Conservation (phyloP, 2,888 invertebrate species). For the Apotomis turbidana region DNA sequence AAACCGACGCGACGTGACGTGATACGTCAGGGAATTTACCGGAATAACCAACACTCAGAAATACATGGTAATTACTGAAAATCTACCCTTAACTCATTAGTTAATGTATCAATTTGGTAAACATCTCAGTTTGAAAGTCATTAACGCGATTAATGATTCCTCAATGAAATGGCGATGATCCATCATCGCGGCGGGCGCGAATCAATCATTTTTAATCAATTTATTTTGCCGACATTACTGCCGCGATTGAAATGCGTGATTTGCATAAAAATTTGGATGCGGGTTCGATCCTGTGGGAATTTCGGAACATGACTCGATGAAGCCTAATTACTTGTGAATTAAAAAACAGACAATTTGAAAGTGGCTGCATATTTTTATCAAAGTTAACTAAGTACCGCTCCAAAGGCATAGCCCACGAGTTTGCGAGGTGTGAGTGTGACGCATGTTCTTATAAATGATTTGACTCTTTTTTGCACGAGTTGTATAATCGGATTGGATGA, state of each 20-base stretch:
- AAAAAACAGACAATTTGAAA: no score
- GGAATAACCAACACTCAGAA: no score
- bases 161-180: slow-evolving; percentile 46
- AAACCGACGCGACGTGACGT: no score
- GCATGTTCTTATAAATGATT: no score
- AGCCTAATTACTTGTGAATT: no score
- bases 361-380: no score
- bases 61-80: slow-evolving; percentile 6
- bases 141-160: slow-evolving; percentile 35
- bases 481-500: no score
- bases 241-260: slow-evolving; percentile 31
- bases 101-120: slow-evolving; percentile 25
- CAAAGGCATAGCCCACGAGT: no score
- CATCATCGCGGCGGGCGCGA: slow-evolving; percentile 58
- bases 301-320: slow-evolving; percentile 5
- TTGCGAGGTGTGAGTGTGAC: no score
- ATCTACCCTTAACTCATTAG: slow-evolving; percentile 24
- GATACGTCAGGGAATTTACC: no score
- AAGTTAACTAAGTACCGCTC: no score
- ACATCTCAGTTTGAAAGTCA: slow-evolving; percentile 36
- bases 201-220: slow-evolving; percentile 80
- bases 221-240: slow-evolving; percentile 57
- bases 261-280: slow-evolving; percentile 36
- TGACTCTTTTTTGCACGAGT: no score
- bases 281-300: slow-evolving; percentile 9